Percentiles rank a stretch among this genome's conserved stretches.
Conservation (phyloP, 2,113 vertebrate genomes). For the Hyperopisus bebe region DNA sequence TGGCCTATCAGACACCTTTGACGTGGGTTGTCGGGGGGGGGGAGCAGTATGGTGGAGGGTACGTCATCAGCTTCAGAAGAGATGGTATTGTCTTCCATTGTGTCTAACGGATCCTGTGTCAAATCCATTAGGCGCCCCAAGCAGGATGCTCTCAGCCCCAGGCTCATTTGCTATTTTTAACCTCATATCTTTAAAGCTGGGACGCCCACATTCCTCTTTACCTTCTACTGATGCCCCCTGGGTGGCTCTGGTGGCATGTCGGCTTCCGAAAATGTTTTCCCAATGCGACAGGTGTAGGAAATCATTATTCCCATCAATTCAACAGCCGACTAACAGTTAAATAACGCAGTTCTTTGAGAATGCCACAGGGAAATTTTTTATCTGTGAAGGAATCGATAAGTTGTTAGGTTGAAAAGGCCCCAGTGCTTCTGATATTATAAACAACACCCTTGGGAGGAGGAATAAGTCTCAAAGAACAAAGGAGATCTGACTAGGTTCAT, state of each 20-base stretch:
- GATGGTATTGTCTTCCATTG: neutral
- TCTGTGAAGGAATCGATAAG: neutral
- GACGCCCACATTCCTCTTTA: neutral
- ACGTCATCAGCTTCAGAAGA: neutral
- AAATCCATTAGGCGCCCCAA: neutral
- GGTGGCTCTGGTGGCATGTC: neutral
- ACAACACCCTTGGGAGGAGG: neutral
- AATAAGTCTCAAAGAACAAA: neutral
- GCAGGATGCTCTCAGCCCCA: neutral
- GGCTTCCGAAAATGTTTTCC: neutral
- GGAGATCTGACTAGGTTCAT: neutral
- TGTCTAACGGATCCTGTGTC: neutral
- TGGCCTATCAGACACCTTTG: neutral
- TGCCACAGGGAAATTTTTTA: neutral
- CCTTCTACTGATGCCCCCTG: neutral
- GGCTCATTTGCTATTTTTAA: constrained; percentile 8
- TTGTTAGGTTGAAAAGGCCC: neutral
- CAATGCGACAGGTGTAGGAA: neutral
- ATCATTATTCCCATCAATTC: neutral
- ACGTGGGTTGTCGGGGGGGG: neutral
- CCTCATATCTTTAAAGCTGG: neutral
- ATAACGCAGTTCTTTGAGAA: neutral
- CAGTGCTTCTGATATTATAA: neutral
- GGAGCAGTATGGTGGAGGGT: neutral
- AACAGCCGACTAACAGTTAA: neutral